These are phyloP conservation scores for Clarias fuscus DNA, from an alignment of 2,797 vertebrate genomes.

Conservation along the genomic window DNA sequence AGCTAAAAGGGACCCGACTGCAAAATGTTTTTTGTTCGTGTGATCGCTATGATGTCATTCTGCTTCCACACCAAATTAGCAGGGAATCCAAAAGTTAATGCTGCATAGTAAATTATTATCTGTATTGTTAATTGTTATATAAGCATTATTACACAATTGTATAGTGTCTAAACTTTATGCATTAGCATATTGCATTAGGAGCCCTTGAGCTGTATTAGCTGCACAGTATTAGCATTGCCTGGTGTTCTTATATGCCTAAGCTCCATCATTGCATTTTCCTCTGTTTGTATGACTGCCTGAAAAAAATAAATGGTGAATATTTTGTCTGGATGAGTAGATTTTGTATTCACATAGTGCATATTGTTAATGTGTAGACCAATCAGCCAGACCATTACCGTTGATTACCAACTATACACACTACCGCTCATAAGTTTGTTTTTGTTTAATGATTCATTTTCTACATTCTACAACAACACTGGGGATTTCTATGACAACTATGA, in stretches of 20 bases:
- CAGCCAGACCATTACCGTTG: too few species aligned
- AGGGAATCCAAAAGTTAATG: neutral
- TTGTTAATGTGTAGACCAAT: too few species aligned
- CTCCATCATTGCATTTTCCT: neutral
- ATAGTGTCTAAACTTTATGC: neutral
- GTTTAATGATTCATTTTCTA: too few species aligned
- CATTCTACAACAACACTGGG: too few species aligned
- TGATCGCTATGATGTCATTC: neutral
- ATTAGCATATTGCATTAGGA: neutral
- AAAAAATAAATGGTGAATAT: neutral
- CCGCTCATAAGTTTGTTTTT: too few species aligned
- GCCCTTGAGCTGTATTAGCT: neutral
- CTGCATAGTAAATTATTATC: neutral
- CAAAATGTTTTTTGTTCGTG: neutral
- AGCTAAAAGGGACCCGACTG: neutral
- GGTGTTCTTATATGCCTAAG: neutral
- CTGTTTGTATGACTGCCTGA: neutral
- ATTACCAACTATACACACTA: too few species aligned
- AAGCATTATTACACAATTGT: neutral
- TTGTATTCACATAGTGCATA: neutral
- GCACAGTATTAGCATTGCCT: slow-evolving; percentile 1
- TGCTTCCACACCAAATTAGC: neutral
- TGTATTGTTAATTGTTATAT: neutral
- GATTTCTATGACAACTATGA: too few species aligned
- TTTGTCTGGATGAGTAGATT: neutral